phyloP scores from a whole-genome alignment of 2,797 vertebrate species.

The Bovichtus diacanthus region DNA sequence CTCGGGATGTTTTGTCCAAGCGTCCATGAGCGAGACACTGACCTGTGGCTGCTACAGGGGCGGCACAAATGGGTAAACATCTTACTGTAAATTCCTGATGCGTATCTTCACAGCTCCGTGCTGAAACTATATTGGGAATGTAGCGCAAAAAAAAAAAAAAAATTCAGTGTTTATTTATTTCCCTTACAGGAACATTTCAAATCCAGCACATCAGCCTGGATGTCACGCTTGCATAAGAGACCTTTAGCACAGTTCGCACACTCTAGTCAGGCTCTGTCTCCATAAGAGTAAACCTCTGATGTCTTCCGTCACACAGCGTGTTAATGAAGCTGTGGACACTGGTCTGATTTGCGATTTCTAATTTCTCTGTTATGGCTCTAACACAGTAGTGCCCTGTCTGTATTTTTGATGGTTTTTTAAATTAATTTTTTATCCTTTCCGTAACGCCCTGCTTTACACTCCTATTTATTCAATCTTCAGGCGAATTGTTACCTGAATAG shows the following conservation, averaged over 20 bases:
- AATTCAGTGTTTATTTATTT: slow-evolving; percentile 19
- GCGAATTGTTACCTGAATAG: slow-evolving; percentile 44
- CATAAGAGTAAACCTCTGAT: not conserved
- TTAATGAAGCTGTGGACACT: not conserved
- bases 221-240: slow-evolving; percentile 21
- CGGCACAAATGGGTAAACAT: not conserved
- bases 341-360: not conserved
- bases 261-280: not conserved
- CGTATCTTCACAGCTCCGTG: not conserved
- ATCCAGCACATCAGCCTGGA: slow-evolving; percentile 11
- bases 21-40: not conserved
- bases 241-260: slow-evolving; percentile 15
- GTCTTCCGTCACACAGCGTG: not conserved
- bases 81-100: slow-evolving; percentile 1
- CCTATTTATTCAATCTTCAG: slow-evolving; percentile 14
- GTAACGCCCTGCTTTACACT: not conserved
- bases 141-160: slow-evolving; percentile 25
- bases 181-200: slow-evolving; percentile 26
- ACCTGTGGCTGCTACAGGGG: not conserved
- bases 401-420: too few species aligned
- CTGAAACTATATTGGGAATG: slow-evolving; percentile 13
- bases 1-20: slow-evolving; percentile 8
- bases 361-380: not conserved
- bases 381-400: not conserved
- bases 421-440: not conserved